These are phyloP conservation scores for Mimas tiliae DNA, from an alignment of 2,888 invertebrate genomes.

Conservation along the genomic window DNA sequence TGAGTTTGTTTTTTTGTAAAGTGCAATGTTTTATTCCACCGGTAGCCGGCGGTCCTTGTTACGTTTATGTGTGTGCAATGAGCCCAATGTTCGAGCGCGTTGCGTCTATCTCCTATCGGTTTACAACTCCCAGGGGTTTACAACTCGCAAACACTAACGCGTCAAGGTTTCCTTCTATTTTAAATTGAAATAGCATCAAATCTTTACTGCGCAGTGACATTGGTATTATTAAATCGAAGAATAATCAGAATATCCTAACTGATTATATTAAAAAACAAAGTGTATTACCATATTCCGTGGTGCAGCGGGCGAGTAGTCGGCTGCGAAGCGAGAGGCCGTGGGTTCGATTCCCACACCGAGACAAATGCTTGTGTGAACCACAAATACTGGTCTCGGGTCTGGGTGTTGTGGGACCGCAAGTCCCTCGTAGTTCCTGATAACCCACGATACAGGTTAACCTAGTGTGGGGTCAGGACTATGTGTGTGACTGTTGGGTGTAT, in stretches of 20 bases:
- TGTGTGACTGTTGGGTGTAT: too few relatives aligned
- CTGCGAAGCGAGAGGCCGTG: too few relatives aligned
- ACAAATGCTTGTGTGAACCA: too few relatives aligned
- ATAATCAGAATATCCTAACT: not conserved
- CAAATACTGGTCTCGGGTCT: too few relatives aligned
- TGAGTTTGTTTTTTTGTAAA: conserved; percentile 83
- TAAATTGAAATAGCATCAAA: conserved; percentile 33
- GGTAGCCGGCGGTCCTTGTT: conserved; percentile 82
- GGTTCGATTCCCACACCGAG: too few relatives aligned
- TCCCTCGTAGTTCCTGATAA: too few relatives aligned
- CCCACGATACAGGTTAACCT: too few relatives aligned
- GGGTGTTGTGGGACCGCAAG: too few relatives aligned
- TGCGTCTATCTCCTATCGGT: conserved; percentile 53
- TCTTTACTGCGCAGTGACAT: conserved; percentile 2
- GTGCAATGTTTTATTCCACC: conserved; percentile 84
- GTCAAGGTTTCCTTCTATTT: conserved; percentile 44
- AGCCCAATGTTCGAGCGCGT: conserved; percentile 61
- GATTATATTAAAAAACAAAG: not conserved
- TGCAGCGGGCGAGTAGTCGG: too few relatives aligned
- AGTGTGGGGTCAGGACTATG: too few relatives aligned
- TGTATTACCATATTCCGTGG: too few relatives aligned
- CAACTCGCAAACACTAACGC: conserved; percentile 31
- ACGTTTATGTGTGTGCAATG: conserved; percentile 76
- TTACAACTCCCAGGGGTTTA: conserved; percentile 54
- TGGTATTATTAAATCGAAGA: conserved; percentile 1